These are phyloP conservation scores for Apostichopus japonicus DNA, from an alignment of 35 echinoderm and acorn worm genomes.

Conservation along the genomic window DNA sequence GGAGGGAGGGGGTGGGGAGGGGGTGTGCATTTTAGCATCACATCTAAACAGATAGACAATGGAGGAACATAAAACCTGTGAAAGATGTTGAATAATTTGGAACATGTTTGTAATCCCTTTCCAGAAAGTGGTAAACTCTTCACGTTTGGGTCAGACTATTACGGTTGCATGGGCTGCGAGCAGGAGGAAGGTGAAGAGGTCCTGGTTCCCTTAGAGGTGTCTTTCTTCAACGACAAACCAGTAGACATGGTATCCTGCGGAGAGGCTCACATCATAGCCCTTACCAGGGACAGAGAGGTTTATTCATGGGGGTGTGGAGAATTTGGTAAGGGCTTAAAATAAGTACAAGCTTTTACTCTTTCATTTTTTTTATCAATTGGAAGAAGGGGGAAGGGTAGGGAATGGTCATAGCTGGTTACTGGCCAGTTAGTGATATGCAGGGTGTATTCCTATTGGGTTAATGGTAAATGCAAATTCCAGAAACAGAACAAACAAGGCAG, in stretches of 20 bases:
- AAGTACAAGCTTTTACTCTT: neutral
- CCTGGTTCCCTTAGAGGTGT: slow-evolving; percentile 62
- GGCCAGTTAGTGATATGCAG: too few species aligned
- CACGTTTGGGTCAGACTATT: slow-evolving; percentile 97
- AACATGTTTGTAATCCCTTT: neutral
- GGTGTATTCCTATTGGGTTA: too few species aligned
- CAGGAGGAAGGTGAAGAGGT: slow-evolving; percentile 88
- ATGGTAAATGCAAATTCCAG: too few species aligned
- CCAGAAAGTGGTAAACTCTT: slow-evolving; percentile 87
- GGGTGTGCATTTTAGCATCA: too few species aligned
- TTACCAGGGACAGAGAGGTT: slow-evolving; percentile 88
- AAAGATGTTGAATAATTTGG: too few species aligned
- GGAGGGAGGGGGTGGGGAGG: too few species aligned
- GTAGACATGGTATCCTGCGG: slow-evolving; percentile 89
- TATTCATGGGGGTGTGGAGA: slow-evolving; percentile 98
- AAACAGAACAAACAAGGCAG: too few species aligned
- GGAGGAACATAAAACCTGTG: too few species aligned
- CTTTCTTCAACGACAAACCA: slow-evolving; percentile 77
- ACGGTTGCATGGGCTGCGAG: slow-evolving; percentile 94
- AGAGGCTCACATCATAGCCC: slow-evolving; percentile 81
- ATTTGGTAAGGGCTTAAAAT: slow-evolving; percentile 75
- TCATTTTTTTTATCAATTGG: neutral
- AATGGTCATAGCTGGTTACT: too few species aligned
- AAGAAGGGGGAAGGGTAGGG: too few species aligned
- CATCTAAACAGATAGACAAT: too few species aligned